Evolutionary conservation across 2,888 invertebrate species (phyloP), one percentile per base, ranked within the genome.

Genomic region (Trissoscelio sp.): DNA sequence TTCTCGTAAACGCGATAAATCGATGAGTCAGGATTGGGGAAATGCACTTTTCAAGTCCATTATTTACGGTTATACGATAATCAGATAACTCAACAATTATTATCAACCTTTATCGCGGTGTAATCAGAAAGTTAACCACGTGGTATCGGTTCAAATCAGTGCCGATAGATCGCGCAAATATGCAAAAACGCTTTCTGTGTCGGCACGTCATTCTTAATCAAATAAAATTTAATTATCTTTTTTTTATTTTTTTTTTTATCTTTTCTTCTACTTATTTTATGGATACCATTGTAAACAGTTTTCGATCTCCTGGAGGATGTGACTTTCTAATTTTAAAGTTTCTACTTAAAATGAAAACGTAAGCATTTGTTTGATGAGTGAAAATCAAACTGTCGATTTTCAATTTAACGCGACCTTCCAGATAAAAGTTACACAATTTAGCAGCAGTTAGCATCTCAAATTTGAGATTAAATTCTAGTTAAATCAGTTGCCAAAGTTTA

Each of bases 61-160:
- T 62, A 28, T 62, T 46, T 62, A 62, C 62, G 62, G 31, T 62
- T 62, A 62, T 46, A 12, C 46, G 62, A 31, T 62, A 62, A 62
- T 28, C 31, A 62, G 62, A 62, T 46, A 31, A 31, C 16, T 62
- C 46, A 18, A 62, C 62, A 62, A 62, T 62, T 44, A 31, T 46
- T 46, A 46, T 62, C 57, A 37, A 37, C 14, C 14, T 24, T n/a
- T 39, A 58, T 58, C 39, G 39, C 57, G 39, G 39, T 28, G 14
- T 20, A 39, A 58, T 58, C 60, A 31, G 44, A 46, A 62, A 62
- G 24, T n/a, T 60, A 12, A 57, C 20, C 22, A 1, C 9, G 37
- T 22, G n/a, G 42, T 22, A 42, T 62, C 62, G n/a, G 44, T 62
- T 42, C 6, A n/a, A 46, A 62, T 28, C 62, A 31, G 12, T 12